Evolutionary conservation across 2,797 vertebrate species (phyloP).

Genomic region (Intellagama lesueurii): DNA sequence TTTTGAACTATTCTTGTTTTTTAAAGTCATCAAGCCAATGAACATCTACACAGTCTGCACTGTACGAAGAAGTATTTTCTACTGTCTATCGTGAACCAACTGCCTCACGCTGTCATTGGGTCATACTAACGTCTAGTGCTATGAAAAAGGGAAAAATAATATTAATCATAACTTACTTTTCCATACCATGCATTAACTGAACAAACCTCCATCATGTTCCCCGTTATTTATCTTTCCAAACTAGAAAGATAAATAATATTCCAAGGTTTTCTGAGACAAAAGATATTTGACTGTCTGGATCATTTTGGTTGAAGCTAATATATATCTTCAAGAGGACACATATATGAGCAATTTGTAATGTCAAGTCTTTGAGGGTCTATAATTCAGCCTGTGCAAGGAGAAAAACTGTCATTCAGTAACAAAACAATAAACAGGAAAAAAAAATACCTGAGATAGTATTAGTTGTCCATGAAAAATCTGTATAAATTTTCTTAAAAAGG

Average conservation of each 20-base stretch:
- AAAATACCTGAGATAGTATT: constrained; percentile 92
- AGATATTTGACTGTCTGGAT: not conserved
- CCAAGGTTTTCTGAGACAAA: not conserved
- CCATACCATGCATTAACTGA: not conserved
- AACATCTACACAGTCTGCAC: not conserved
- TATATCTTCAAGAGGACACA: not conserved
- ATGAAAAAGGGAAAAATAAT: not conserved
- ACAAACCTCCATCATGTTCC: not conserved
- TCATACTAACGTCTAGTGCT: not conserved
- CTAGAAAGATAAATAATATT: not conserved
- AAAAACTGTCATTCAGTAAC: constrained; percentile 16
- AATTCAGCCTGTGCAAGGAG: not conserved
- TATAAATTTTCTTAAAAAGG: constrained; percentile 89
- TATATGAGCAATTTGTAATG: constrained; percentile 7
- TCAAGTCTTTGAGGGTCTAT: not conserved
- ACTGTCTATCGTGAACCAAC: not conserved
- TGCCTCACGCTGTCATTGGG: not conserved
- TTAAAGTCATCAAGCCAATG: not conserved
- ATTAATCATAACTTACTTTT: not conserved
- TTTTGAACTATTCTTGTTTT: not conserved
- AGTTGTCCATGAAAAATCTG: constrained; percentile 90
- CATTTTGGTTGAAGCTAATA: not conserved
- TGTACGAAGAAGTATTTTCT: not conserved
- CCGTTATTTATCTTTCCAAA: not conserved
- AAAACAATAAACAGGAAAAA: not conserved